Percentiles rank a stretch among this genome's conserved stretches.
phyloP scores from a whole-genome alignment of 2,888 invertebrate species.

The Tricholauxania praeusta region DNA sequence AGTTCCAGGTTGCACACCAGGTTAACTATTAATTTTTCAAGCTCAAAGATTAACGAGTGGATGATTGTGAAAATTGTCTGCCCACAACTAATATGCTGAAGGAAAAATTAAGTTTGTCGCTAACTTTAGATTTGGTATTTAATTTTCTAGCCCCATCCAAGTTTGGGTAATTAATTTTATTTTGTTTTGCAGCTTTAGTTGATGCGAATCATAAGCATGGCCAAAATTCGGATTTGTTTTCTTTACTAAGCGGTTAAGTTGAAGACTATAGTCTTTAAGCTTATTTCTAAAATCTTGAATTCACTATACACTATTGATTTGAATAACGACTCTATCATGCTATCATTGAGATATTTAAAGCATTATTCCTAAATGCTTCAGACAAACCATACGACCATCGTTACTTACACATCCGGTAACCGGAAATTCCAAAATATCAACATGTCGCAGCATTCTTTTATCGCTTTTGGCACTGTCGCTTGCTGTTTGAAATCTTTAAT shows the following conservation, averaged over 20 bases:
- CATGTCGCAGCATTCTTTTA: conserved; percentile 11
- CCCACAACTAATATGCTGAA: conserved; percentile 14
- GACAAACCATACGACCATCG: too few relatives aligned
- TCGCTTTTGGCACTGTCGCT: neutral
- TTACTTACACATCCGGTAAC: neutral
- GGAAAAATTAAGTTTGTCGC: conserved; percentile 18
- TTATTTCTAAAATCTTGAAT: too few relatives aligned
- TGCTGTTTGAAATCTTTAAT: too few relatives aligned
- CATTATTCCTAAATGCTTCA: neutral
- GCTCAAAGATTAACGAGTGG: conserved; percentile 62
- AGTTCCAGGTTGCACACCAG: conserved; percentile 45
- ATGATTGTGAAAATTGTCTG: conserved; percentile 62
- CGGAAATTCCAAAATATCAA: conserved; percentile 12
- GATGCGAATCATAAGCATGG: too few relatives aligned
- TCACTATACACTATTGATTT: too few relatives aligned
- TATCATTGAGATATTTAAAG: neutral
- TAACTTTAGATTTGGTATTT: conserved; percentile 5
- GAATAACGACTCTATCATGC: too few relatives aligned
- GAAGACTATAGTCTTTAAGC: too few relatives aligned
- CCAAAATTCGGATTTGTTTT: too few relatives aligned
- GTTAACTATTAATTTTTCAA: conserved; percentile 63
- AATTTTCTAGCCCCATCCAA: neutral
- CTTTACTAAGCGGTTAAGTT: too few relatives aligned
- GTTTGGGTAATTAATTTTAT: conserved; percentile 47
- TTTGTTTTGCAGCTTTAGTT: conserved; percentile 41